Base-by-base conservation (phyloP, 2,888 invertebrate species). In the Petrolisthes manimaculis region DNA sequence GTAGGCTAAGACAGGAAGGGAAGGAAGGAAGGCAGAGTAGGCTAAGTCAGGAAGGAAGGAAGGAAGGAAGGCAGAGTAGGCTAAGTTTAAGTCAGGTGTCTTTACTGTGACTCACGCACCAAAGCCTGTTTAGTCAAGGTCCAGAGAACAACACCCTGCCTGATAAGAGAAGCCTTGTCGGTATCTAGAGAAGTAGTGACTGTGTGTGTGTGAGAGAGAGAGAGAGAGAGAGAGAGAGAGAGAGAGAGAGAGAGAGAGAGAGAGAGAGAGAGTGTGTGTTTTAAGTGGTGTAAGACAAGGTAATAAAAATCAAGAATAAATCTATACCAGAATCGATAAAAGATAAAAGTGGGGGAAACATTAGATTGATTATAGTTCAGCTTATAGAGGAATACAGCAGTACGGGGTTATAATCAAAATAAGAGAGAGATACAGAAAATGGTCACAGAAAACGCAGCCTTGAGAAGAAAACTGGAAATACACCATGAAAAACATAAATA, bases 1-100 rank as follows among this genome's bases (percentile, higher is more conserved):
- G 74, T 56, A 83, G 69, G 53, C 54, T 79, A n/a, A n/a, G 71
- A 71, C 18, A 71, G 71, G n/a, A n/a, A 71, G 71, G 8, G 12
- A n/a, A 5, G n/a, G 71, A 12, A n/a, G 71, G n/a, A 71, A 71
- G n/a, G n/a, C 18, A 6, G n/a, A 18, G 71, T 5, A 71, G 5
- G 71, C 8, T 12, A 71, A 18, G 5, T 71, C 5, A 71, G n/a
- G 71, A 71, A n/a, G n/a, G 71, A 71, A 71, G 71, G n/a, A 71
- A n/a, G n/a, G 12, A n/a, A 71, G 71, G n/a, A 5, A n/a, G 71
- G n/a, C 9, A 14, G 14, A 6, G 61, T 61, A 6, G 14, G 6
- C 14, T 9, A 61, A 61, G 8, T n/a, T n/a, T n/a, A n/a, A n/a
- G n/a, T n/a, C n/a, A n/a, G n/a, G n/a, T n/a, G n/a, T n/a, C n/a